Conservation (phyloP, 2,797 vertebrate species). For the Paratrypauchen microcephalus region DNA sequence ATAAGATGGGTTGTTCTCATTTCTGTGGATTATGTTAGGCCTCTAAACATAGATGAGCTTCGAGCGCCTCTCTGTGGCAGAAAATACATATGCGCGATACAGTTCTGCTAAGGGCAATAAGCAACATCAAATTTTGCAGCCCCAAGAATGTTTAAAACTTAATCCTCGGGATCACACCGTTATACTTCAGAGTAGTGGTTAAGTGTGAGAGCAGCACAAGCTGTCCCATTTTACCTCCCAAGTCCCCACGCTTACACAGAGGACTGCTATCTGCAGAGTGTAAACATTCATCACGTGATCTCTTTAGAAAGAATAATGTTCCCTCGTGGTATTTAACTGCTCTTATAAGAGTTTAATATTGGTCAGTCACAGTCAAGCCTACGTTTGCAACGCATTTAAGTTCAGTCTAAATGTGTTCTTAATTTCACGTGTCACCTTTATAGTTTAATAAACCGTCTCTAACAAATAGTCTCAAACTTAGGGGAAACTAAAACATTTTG, state of each 20-base stretch:
- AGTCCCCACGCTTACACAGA: constrained; percentile 10
- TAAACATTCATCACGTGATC: neutral
- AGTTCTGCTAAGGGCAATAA: constrained; percentile 7
- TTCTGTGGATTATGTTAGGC: neutral
- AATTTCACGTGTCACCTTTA: neutral
- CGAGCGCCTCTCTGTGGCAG: constrained; percentile 65
- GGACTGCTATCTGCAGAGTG: constrained; percentile 5
- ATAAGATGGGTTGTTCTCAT: neutral
- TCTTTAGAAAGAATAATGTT: neutral
- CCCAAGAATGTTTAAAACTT: constrained; percentile 16
- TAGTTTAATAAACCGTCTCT: neutral
- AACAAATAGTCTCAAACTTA: neutral
- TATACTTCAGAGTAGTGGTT: constrained; percentile 31
- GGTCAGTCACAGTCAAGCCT: too few relatives aligned
- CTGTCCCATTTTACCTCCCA: neutral
- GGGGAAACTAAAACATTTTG: neutral
- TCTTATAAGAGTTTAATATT: neutral
- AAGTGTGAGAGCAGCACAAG: constrained; percentile 17
- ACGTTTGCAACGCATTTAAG: neutral
- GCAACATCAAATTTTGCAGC: constrained; percentile 18
- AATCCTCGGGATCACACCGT: constrained; percentile 22
- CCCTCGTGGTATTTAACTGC: neutral
- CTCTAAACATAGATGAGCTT: constrained; percentile 12
- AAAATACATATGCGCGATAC: constrained; percentile 27
- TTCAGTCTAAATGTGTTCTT: neutral